Evolutionary conservation across 2,797 vertebrate species (phyloP).

Genomic region (Graptemys geographica): DNA sequence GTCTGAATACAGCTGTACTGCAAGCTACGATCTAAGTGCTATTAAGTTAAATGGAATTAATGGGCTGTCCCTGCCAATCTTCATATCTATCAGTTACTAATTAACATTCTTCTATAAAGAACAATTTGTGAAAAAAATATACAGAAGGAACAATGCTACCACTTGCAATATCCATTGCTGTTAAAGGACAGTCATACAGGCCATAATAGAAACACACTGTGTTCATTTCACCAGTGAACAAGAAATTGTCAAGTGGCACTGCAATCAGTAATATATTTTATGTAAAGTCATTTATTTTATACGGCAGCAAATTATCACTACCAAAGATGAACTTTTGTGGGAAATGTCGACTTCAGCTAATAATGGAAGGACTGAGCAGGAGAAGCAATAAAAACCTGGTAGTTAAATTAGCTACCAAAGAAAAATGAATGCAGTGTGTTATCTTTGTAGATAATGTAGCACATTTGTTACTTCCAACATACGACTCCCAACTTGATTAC

Average conservation of each 20-base stretch:
- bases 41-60: conserved; percentile 97
- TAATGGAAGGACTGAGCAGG: conserved; percentile 57
- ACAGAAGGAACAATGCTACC: conserved; percentile 59
- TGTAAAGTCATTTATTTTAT: conserved; percentile 70
- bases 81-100: conserved; percentile 91
- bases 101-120: conserved; percentile 87
- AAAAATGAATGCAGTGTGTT: conserved; percentile 43
- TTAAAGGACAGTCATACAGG: conserved; percentile 40
- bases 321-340: conserved; percentile 70
- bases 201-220: conserved; percentile 26
- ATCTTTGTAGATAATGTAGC: conserved; percentile 43
- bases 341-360: conserved; percentile 75
- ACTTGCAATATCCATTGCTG: conserved; percentile 19
- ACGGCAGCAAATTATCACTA: conserved; percentile 70
- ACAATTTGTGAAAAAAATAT: conserved; percentile 75
- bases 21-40: conserved; percentile 85
- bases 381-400: conserved; percentile 56
- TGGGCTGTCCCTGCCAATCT: conserved; percentile 93
- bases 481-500: conserved; percentile 26
- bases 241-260: conserved; percentile 40
- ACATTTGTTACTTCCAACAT: conserved; percentile 19
- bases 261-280: conserved; percentile 61
- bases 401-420: conserved; percentile 52
- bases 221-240: conserved; percentile 29
- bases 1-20: conserved; percentile 85